These are phyloP conservation scores for Eurypyga helias DNA, from an alignment of 2,113 vertebrate genomes.

Conservation along the genomic window DNA sequence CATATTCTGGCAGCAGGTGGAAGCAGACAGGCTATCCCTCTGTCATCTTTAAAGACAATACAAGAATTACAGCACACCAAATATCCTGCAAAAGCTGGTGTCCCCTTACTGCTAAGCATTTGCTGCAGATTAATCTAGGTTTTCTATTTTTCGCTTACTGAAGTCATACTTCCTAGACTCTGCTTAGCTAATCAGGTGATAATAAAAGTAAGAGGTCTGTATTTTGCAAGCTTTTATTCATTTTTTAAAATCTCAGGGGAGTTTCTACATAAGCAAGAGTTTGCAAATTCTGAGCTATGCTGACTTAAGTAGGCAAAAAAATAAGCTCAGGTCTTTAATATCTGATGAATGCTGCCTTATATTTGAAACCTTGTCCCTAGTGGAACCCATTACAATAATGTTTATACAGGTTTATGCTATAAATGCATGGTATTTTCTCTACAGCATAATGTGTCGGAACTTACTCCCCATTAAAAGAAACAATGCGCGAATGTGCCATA, in stretches of 20 bases:
- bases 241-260: background rate
- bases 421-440: conserved; percentile 21
- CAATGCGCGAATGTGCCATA: background rate
- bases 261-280: conserved; percentile 11
- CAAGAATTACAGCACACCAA: background rate
- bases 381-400: conserved; percentile 57
- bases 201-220: background rate
- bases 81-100: background rate
- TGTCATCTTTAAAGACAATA: background rate
- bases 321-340: conserved; percentile 18
- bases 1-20: background rate
- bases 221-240: conserved; percentile 13
- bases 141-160: background rate
- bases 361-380: conserved; percentile 19
- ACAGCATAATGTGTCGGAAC: conserved; percentile 10
- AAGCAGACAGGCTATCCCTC: background rate
- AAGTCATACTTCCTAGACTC: background rate
- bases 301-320: conserved; percentile 45
- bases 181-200: conserved; percentile 5
- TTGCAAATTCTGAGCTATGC: background rate
- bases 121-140: background rate
- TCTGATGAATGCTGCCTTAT: conserved; percentile 48
- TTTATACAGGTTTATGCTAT: conserved; percentile 48
- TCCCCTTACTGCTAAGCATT: background rate
- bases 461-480: background rate